Conservation (phyloP, 2,113 vertebrate genomes). For the Gymnarchus niloticus region DNA sequence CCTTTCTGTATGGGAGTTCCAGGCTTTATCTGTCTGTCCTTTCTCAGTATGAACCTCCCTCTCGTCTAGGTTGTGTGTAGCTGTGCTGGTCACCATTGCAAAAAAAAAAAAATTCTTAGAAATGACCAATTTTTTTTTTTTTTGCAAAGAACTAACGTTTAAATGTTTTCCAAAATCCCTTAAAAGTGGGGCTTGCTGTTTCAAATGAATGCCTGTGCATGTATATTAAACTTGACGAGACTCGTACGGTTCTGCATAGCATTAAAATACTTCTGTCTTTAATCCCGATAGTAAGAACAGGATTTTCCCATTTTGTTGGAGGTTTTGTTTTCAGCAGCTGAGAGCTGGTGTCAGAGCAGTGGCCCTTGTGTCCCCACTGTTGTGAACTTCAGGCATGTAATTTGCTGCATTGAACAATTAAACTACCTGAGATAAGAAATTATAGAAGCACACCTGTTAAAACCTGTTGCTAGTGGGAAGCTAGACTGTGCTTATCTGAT, state of each 20-base stretch:
- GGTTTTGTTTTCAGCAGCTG: not conserved
- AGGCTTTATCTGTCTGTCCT: no score
- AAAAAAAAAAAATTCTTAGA: no score
- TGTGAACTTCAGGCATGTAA: not conserved
- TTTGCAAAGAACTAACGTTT: not conserved
- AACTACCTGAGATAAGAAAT: conserved; percentile 1
- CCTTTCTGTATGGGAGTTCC: no score
- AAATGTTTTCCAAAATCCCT: not conserved
- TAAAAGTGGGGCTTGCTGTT: not conserved
- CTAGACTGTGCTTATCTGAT: not conserved
- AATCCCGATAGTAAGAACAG: not conserved
- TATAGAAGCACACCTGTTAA: not conserved
- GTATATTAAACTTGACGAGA: not conserved
- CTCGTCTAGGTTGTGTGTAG: no score
- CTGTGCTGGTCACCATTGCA: no score
- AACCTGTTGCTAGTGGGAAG: not conserved
- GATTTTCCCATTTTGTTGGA: not conserved
- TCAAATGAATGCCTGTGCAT: no score
- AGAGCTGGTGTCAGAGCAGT: not conserved
- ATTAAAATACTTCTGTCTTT: not conserved
- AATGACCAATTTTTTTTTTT: not conserved
- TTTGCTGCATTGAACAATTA: not conserved
- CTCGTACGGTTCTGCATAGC: not conserved
- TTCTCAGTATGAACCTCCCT: no score
- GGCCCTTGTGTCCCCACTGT: not conserved